These are phyloP conservation scores for Sycophaga agraensis DNA, from an alignment of 1,140 invertebrate species.

Conservation along the genomic window DNA sequence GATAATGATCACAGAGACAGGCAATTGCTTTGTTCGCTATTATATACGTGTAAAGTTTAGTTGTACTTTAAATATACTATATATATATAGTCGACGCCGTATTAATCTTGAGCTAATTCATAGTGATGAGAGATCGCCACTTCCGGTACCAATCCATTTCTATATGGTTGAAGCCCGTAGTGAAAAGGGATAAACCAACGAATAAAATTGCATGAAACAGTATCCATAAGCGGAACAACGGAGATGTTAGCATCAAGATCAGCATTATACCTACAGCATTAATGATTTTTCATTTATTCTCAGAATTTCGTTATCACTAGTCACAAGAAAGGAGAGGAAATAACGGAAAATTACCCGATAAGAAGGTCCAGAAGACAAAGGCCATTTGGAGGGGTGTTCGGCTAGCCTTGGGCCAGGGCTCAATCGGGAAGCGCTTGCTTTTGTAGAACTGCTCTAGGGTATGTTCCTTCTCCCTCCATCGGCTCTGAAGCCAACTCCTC, in stretches of 20 bases:
- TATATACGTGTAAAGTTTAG: not conserved
- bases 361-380: conserved; percentile 60
- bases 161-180: conserved; percentile 60
- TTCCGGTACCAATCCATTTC: conserved; percentile 58
- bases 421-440: conserved; percentile 53
- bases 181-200: conserved; percentile 56
- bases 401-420: conserved; percentile 43
- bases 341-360: conserved; percentile 43
- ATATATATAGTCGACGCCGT: too few relatives aligned
- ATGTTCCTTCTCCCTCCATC: conserved; percentile 74
- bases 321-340: too few relatives aligned
- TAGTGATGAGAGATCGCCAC: conserved; percentile 39
- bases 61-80: not conserved
- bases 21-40: conserved; percentile 30
- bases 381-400: conserved; percentile 56
- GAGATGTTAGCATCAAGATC: conserved; percentile 53
- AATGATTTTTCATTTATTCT: too few relatives aligned
- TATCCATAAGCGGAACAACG: conserved; percentile 56
- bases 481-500: conserved; percentile 68
- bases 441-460: conserved; percentile 63
- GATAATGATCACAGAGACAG: conserved; percentile 38
- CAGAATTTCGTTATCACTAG: too few relatives aligned
- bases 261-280: conserved; percentile 39
- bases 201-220: conserved; percentile 56
- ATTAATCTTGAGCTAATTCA: conserved; percentile 26